These are phyloP conservation scores for Holothuria leucospilota DNA, from an alignment of 53 echinoderm and acorn worm species.

Conservation along the genomic window DNA sequence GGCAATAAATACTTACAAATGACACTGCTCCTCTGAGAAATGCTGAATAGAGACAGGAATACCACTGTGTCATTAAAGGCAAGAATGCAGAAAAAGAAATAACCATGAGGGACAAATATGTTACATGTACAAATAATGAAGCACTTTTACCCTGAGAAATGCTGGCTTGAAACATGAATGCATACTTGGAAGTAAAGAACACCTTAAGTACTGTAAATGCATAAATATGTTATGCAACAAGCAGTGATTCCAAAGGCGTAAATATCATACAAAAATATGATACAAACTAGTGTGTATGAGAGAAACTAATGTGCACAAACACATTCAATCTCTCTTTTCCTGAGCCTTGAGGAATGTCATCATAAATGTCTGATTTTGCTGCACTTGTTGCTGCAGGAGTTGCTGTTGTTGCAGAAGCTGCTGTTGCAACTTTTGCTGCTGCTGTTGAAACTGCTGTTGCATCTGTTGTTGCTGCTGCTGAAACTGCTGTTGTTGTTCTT, in stretches of 20 bases:
- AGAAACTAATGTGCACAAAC: neutral
- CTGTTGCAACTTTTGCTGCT: constrained; percentile 52
- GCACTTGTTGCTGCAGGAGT: neutral
- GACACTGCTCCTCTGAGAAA: too few species aligned
- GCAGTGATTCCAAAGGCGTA: too few species aligned
- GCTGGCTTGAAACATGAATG: neutral
- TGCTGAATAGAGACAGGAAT: too few species aligned
- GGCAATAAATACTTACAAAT: too few species aligned
- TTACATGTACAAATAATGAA: neutral
- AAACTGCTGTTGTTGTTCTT: neutral
- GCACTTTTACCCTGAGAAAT: constrained; percentile 1
- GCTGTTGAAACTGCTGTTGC: constrained; percentile 42
- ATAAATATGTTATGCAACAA: neutral
- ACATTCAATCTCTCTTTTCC: constrained; percentile 42
- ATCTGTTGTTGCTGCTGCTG: constrained; percentile 22
- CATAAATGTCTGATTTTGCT: constrained; percentile 38
- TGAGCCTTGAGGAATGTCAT: constrained; percentile 21
- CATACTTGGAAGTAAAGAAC: neutral
- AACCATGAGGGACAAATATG: constrained; percentile 3
- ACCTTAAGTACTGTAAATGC: constrained; percentile 10
- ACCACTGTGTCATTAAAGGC: too few species aligned
- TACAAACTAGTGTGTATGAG: too few species aligned
- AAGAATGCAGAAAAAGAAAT: too few species aligned
- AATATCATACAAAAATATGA: too few species aligned
- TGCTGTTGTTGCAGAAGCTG: constrained; percentile 31